Evolutionary conservation across 2,888 invertebrate species (phyloP), one percentile per base, ranked within the genome.

Genomic region (Chelonus formosanus): DNA sequence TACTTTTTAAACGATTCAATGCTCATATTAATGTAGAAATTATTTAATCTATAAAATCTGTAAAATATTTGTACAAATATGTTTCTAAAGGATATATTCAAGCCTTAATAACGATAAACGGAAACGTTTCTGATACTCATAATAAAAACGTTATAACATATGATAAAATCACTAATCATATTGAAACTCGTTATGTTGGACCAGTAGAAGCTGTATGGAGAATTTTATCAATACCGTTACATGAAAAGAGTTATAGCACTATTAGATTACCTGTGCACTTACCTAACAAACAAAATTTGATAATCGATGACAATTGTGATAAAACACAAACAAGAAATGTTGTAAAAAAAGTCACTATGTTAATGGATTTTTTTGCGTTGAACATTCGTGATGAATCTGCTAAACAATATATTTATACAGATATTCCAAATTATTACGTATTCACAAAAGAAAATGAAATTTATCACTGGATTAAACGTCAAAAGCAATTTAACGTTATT

Each of bases 1-100:
- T 68, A 48, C 52, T 75, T 36, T 64, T 69, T 10, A 35, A 60
- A 10, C 63, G 69, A 63, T 75, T 72, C 63, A 67, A 73, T 65
- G 68, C 66, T 54, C 75, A 75, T 66, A 73, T 76, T 50, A 76
- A 76, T 65, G 74, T 76, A 35, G 73, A 76, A 67, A 64, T 75
- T 47, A 75, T 74, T 54, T 67, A 69, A 7, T 68, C 70, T 35
- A 65, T 74, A 2, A 20, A 56, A 60, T 67, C 55, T 70, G 77
- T 75, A 65, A 74, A 68, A 58, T 75, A 75, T 67, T 67, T 76
- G n/a, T 74, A 71, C 59, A 76, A 73, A 50, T 75, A 76, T 67
- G 73, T 66, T 59, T 72, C 67, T 47, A 74, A 75, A 68, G 73
- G 70, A n/a, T 68, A 65, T 60, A 73, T 73, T 66, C 62, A 63